Evolutionary conservation across 2,888 invertebrate genomes (phyloP), one percentile per base, ranked within the genome.

Genomic region (Cheilosia urbana): DNA sequence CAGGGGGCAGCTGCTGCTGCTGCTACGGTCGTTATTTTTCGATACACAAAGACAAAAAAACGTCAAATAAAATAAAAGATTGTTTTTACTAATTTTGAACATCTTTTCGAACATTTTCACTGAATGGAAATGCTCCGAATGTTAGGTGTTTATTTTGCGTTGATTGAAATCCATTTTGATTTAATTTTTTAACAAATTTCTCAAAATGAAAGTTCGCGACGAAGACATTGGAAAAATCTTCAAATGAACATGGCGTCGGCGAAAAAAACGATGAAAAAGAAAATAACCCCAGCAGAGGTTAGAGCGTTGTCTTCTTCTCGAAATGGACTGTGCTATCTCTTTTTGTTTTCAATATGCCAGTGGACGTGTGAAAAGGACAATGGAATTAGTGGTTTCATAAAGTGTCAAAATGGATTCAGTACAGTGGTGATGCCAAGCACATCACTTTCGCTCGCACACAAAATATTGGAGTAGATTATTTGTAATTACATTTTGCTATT

Each of bases 241-340:
- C 79, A 71, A 80, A 84, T 57, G 75, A 84, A 84, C 69, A 92
- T 91, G 92, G 91, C 91, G 91, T 92, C 91, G 91, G 90, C 91
- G 88, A 91, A 91, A 91, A 91, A 90, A 75, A 65, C 30, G 40
- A 78, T 62, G 58, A 53, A 60, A 42, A 60, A 65, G 53, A 60
- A 53, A 65, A 73, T 49, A 71, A 37, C 57, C 60, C 55, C 58
- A 58, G 72, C 65, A 49, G 37, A 51, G 66, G 57, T 13, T 7
- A 51, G 30, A 60, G 65, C 69, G 17, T 68, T 58, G 71, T 49
- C 69, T 47, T 51, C 58, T 34, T 80, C 40, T 62, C 3, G 13
- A 13, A 30, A 1, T 6, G 24, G 17, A 4, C 53, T 17, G 11
- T 30, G 51, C 21, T 71, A 24, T 15, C 65, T 60, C 19, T 57